A percentile compares a stretch with the other conserved stretches of the same genome.
Evolutionary conservation across 2,113 vertebrate genomes (phyloP).

Genomic region (Egretta garzetta): DNA sequence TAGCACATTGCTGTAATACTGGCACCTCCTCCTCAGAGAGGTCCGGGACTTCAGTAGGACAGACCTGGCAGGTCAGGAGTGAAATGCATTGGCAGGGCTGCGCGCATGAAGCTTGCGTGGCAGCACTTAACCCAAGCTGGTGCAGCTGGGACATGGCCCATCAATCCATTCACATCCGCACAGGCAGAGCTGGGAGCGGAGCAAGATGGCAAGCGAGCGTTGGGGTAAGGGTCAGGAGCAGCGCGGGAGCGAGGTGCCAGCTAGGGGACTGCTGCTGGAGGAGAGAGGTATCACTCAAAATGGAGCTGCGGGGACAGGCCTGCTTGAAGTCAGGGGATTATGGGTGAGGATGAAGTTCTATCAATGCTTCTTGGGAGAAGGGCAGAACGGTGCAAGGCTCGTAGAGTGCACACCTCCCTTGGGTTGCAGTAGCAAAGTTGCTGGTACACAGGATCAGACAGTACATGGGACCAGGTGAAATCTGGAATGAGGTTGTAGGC

Average conservation of each 20-base stretch:
- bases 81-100: neutral
- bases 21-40: neutral
- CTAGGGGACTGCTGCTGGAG: neutral
- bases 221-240: neutral
- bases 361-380: neutral
- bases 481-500: neutral
- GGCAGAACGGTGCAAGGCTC: neutral
- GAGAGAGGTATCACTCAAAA: neutral
- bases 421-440: neutral
- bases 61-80: neutral
- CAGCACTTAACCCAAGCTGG: neutral
- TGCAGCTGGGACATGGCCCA: rapidly evolving
- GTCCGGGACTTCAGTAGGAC: neutral
- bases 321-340: neutral
- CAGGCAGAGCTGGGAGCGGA: neutral
- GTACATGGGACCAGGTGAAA: neutral
- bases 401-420: neutral
- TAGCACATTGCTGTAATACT: neutral
- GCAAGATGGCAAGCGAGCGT: rapidly evolving
- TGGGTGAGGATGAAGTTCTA: neutral
- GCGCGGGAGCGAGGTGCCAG: rapidly evolving
- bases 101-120: rapidly evolving
- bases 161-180: neutral
- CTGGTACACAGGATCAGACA: neutral
- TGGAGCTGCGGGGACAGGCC: neutral